These are phyloP conservation scores for zebrafish (Danio rerio) DNA, from an alignment of 2,113 vertebrate species.

Conservation along the genomic window GRCz12tu NC_133199.1:36487501-36488000, in stretches of 20 bases:
- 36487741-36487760: constrained; percentile 42
- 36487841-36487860: neutral
- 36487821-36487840: constrained; percentile 16
- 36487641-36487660: neutral
- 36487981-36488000: neutral
- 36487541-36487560: no score
- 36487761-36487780: constrained; percentile 20
- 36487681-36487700: neutral
- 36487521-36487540: no score
- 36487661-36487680: neutral
- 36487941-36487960: neutral
- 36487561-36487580: neutral
- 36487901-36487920: no score
- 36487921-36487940: no score
- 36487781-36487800: constrained; percentile 12
- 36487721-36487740: constrained; percentile 18
- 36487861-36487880: no score
- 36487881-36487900: no score
- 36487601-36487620: constrained; percentile 1
- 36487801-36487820: constrained; percentile 8
- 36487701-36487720: neutral
- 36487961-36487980: neutral
- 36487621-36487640: neutral
- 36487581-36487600: no score
- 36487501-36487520: no score